Evolutionary conservation across 1,140 invertebrate species (phyloP).

Genomic region (Ips nitidus): DNA sequence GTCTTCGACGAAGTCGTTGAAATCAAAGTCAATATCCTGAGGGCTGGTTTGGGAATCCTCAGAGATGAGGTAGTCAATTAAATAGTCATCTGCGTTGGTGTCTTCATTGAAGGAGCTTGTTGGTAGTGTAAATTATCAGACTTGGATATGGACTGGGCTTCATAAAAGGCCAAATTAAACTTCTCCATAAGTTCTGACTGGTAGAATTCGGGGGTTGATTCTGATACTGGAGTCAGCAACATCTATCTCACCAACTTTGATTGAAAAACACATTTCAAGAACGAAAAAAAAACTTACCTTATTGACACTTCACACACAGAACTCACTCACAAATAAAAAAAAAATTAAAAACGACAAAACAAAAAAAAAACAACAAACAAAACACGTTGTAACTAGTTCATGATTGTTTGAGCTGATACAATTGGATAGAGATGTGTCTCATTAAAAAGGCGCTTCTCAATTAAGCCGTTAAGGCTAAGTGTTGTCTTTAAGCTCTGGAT

Average conservation of each 20-base stretch:
- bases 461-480: slow-evolving; percentile 41
- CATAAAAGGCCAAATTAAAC: slow-evolving; percentile 51
- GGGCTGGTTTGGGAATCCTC: slow-evolving; percentile 37
- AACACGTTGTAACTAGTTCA: not conserved
- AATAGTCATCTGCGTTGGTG: slow-evolving; percentile 39
- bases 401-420: too few species aligned
- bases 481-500: slow-evolving; percentile 38
- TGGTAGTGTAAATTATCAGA: slow-evolving; percentile 21
- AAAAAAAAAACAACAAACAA: slow-evolving; percentile 25
- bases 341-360: slow-evolving; percentile 11
- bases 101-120: not conserved
- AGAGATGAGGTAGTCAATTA: slow-evolving; percentile 44
- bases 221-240: slow-evolving; percentile 25
- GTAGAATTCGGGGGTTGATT: slow-evolving; percentile 31
- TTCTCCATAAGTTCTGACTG: slow-evolving; percentile 50
- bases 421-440: slow-evolving; percentile 15
- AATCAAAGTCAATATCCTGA: slow-evolving; percentile 44
- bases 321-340: slow-evolving; percentile 8
- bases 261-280: not conserved
- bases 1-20: slow-evolving; percentile 44
- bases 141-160: slow-evolving; percentile 44
- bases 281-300: not conserved
- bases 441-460: slow-evolving; percentile 40
- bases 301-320: slow-evolving; percentile 12
- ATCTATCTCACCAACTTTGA: slow-evolving; percentile 24